phyloP scores from a whole-genome alignment of 1,140 invertebrate species.

The Formica selysi region DNA sequence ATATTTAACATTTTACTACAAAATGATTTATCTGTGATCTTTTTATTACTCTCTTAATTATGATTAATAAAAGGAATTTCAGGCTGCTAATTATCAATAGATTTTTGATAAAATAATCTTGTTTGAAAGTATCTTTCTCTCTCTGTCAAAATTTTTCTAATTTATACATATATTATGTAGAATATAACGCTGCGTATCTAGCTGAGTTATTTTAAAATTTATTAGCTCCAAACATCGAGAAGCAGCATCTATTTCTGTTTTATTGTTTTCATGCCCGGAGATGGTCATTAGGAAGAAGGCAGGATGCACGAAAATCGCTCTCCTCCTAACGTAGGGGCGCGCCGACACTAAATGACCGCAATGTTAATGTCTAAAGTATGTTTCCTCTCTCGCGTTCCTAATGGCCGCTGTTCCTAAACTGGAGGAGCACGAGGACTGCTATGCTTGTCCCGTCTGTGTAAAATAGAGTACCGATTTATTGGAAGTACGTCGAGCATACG shows the following conservation, averaged over 20 bases:
- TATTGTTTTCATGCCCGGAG: constrained; percentile 57
- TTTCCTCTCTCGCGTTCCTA: constrained; percentile 70
- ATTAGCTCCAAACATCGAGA: not conserved
- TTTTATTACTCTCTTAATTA: too few relatives aligned
- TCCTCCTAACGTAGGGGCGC: constrained; percentile 33
- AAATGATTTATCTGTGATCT: too few relatives aligned
- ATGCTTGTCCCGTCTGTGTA: constrained; percentile 20
- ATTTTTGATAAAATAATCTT: not conserved
- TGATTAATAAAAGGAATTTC: too few relatives aligned
- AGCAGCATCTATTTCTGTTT: constrained; percentile 25
- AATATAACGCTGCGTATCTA: not conserved
- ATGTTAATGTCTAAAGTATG: constrained; percentile 77
- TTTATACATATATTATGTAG: not conserved
- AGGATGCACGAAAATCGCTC: constrained; percentile 29
- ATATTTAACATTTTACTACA: too few relatives aligned
- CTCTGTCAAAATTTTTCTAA: not conserved
- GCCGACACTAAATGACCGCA: constrained; percentile 61
- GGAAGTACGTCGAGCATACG: not conserved
- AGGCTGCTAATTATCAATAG: not conserved
- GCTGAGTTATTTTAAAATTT: not conserved
- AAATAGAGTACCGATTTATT: constrained; percentile 60
- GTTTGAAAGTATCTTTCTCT: not conserved
- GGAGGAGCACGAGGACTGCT: constrained; percentile 39
- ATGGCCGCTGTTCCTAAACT: constrained; percentile 70
- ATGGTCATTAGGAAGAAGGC: constrained; percentile 54